Conservation (phyloP, 2,113 vertebrate species). For the Empidonax traillii region DNA sequence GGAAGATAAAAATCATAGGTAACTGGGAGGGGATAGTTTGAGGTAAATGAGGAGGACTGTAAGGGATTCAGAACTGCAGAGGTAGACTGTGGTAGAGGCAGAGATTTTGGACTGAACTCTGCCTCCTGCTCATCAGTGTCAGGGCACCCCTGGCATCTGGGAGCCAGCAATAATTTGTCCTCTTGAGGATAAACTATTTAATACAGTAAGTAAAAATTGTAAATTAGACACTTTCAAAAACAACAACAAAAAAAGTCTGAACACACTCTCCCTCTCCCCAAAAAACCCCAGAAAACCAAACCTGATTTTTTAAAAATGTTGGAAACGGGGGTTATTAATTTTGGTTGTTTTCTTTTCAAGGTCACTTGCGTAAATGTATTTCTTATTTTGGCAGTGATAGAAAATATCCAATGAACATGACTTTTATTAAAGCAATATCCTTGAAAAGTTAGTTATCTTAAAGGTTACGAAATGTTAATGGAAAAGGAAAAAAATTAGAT, state of each 20-base stretch:
- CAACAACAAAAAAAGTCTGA: background rate
- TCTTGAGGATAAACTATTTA: background rate
- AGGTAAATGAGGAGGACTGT: background rate
- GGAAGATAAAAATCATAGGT: background rate
- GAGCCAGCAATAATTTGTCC: background rate
- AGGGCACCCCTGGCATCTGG: background rate
- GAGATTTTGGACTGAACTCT: background rate
- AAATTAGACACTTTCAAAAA: background rate
- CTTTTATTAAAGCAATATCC: background rate
- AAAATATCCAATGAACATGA: background rate
- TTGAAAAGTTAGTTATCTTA: conserved; percentile 32
- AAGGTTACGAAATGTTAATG: conserved; percentile 16
- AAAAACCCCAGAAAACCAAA: background rate
- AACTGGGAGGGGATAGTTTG: background rate
- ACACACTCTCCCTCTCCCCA: rapidly evolving
- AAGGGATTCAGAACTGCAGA: background rate
- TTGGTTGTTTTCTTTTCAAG: background rate
- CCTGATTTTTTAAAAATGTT: background rate
- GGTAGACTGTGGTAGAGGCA: background rate
- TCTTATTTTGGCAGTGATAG: background rate
- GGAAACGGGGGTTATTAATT: background rate
- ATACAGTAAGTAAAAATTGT: background rate
- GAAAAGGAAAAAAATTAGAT: background rate
- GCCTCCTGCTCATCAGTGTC: background rate
- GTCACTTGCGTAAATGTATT: background rate